phyloP scores from a whole-genome alignment of 1,140 invertebrate genomes.

The Piezodorus guildinii region DNA sequence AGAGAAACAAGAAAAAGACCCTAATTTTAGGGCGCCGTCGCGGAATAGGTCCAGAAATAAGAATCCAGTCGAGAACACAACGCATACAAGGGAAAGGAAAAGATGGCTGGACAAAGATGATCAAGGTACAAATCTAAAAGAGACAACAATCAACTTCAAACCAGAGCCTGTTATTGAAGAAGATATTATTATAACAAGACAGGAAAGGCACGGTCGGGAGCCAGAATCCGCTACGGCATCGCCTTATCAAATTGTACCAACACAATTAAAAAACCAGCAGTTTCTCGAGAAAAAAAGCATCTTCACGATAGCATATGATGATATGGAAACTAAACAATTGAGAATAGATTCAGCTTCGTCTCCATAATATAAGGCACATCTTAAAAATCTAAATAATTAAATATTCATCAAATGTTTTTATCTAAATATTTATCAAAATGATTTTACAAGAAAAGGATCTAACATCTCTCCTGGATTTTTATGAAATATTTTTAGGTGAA shows the following conservation, averaged over 20 bases:
- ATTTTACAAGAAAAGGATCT: too few relatives aligned
- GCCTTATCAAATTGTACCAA: constrained; percentile 35
- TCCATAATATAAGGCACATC: not conserved
- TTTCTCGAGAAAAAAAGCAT: constrained; percentile 83
- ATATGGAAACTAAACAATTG: constrained; percentile 56
- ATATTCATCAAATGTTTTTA: too few relatives aligned
- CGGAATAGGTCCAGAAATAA: too few relatives aligned
- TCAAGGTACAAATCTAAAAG: not conserved
- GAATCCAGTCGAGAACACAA: too few relatives aligned
- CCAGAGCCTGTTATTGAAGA: not conserved
- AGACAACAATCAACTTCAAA: constrained; percentile 3
- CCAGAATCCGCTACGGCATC: constrained; percentile 60
- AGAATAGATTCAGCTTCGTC: constrained; percentile 27
- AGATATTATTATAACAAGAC: constrained; percentile 17
- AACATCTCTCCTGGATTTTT: too few relatives aligned
- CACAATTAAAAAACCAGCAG: constrained; percentile 46
- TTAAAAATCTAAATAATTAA: too few relatives aligned
- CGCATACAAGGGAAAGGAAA: too few relatives aligned
- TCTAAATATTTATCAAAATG: too few relatives aligned
- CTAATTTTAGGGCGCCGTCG: too few relatives aligned
- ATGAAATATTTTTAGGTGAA: too few relatives aligned
- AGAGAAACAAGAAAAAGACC: constrained; percentile 25
- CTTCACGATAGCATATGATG: constrained; percentile 86
- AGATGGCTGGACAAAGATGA: too few relatives aligned
- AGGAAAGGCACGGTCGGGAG: constrained; percentile 35